A percentile compares a stretch with the other conserved stretches of the same genome.
Evolutionary conservation across 2,113 vertebrate species (phyloP).

Genomic region (Centropristis striata): DNA sequence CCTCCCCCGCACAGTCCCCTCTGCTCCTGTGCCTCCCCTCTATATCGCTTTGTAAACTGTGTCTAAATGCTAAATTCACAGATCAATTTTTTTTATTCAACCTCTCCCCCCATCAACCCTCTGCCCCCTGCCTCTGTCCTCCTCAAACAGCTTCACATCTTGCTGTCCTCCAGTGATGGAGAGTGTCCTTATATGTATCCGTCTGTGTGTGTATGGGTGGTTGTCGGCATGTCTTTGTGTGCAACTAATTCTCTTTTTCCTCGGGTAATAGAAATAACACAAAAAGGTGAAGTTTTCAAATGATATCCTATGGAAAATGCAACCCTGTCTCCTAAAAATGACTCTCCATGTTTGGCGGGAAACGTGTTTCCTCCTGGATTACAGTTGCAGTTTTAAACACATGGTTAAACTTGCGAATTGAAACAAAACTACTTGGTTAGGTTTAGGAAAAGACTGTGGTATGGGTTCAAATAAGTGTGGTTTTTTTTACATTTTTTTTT

Average conservation of each 20-base stretch:
- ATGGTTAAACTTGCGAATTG: too few relatives aligned
- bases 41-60: slow-evolving; percentile 87
- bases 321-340: too few relatives aligned
- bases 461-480: too few relatives aligned
- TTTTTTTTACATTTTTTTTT: too few relatives aligned
- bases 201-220: background rate
- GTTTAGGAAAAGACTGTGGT: too few relatives aligned
- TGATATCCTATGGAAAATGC: background rate
- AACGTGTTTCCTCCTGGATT: too few relatives aligned
- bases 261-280: background rate
- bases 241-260: background rate
- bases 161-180: slow-evolving; percentile 78
- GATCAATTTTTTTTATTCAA: slow-evolving; percentile 88
- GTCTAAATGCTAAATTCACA: slow-evolving; percentile 89
- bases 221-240: slow-evolving; percentile 21
- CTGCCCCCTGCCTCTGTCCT: slow-evolving; percentile 73
- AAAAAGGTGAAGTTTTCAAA: slow-evolving; percentile 7
- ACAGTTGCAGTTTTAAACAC: too few relatives aligned
- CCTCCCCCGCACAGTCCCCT: slow-evolving; percentile 64
- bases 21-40: slow-evolving; percentile 71
- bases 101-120: slow-evolving; percentile 72
- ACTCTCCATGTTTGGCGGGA: too few relatives aligned
- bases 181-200: slow-evolving; percentile 50
- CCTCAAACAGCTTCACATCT: slow-evolving; percentile 74
- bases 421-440: too few relatives aligned